phyloP scores from a whole-genome alignment of 2,113 vertebrate species.

The Mobula birostris region DNA sequence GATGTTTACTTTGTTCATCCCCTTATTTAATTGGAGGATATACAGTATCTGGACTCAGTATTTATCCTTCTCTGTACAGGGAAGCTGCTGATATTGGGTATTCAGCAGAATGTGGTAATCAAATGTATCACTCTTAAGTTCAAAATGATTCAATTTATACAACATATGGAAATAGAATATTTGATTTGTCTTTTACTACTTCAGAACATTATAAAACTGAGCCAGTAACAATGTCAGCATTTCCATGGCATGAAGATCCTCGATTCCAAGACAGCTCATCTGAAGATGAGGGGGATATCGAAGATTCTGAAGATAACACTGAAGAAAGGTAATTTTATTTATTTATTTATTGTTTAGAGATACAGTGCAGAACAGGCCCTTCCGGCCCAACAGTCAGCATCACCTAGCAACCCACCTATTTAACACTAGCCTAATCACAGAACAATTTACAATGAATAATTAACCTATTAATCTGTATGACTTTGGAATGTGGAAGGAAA shows the following conservation, averaged over 20 bases:
- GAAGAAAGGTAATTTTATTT: conserved; percentile 52
- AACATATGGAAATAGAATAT: background rate
- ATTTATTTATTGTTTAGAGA: too few relatives aligned
- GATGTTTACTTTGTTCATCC: too few relatives aligned
- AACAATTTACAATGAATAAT: too few relatives aligned
- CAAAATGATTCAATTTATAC: background rate
- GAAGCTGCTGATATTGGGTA: background rate
- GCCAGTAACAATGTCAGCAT: conserved; percentile 56
- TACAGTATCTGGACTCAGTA: too few relatives aligned
- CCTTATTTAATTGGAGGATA: too few relatives aligned
- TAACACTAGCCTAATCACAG: too few relatives aligned
- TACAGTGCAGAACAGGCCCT: too few relatives aligned
- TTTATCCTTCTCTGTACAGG: background rate
- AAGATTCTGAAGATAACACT: conserved; percentile 39
- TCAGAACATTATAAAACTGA: conserved; percentile 62
- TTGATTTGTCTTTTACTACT: conserved; percentile 38
- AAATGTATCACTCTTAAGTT: background rate
- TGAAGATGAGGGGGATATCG: conserved; percentile 60
- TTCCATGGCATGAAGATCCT: conserved; percentile 69
- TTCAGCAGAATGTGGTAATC: background rate
- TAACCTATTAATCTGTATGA: too few relatives aligned
- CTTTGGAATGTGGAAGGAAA: too few relatives aligned
- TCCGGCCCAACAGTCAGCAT: too few relatives aligned
- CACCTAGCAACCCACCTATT: too few relatives aligned
- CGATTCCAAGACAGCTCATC: conserved; percentile 82